Evolutionary conservation across 2,113 vertebrate species (phyloP).

Genomic region (Bubalus kerabau): DNA sequence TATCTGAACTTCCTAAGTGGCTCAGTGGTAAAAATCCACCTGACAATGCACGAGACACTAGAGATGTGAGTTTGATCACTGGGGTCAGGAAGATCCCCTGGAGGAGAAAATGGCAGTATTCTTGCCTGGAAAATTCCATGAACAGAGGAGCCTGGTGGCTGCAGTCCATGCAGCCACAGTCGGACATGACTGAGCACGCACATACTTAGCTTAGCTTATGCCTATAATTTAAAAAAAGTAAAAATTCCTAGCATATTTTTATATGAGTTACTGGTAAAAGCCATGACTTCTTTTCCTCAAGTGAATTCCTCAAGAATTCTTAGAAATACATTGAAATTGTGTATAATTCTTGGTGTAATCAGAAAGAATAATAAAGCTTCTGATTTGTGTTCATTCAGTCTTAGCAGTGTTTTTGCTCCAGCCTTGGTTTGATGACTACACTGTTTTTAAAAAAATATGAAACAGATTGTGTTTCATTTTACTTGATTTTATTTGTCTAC

Average conservation of each 20-base stretch:
- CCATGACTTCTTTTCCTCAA: background rate
- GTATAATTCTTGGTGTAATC: background rate
- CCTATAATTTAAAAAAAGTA: background rate
- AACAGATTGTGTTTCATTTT: background rate
- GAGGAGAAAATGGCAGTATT: background rate
- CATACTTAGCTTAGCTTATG: background rate
- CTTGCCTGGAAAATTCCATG: background rate
- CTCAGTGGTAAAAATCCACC: background rate
- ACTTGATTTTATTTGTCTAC: conserved; percentile 29
- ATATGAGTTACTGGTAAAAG: background rate
- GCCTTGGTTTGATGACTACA: background rate
- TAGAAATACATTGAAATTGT: background rate
- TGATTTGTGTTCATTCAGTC: background rate
- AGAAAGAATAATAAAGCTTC: background rate
- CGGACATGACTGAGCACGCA: accelerated
- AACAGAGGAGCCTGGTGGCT: background rate
- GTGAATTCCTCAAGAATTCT: background rate
- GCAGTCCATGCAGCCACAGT: background rate
- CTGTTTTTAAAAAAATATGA: background rate
- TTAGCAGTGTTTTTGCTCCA: background rate
- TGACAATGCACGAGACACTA: background rate
- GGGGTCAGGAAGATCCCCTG: background rate
- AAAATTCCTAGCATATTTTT: conserved; percentile 5
- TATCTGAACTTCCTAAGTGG: background rate
- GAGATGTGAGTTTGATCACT: background rate